A percentile compares a stretch with the other conserved stretches of the same genome.
These are phyloP conservation scores for Mirza zaza DNA, from an alignment of 2,113 vertebrate species.

Conservation along the genomic window DNA sequence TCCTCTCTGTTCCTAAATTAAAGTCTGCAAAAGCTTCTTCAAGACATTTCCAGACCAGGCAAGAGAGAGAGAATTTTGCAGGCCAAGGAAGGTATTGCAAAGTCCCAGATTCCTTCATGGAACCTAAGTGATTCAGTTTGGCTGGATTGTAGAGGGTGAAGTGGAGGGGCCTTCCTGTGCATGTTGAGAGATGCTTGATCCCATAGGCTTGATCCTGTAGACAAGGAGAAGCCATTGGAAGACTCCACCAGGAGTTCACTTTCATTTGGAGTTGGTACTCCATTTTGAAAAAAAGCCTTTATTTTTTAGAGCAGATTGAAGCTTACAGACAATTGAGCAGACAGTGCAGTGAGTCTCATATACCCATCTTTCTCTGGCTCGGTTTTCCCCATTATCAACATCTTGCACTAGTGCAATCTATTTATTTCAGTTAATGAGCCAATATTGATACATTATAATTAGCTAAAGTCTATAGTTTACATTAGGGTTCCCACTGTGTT, in stretches of 20 bases:
- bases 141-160: background rate
- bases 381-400: conserved; percentile 13
- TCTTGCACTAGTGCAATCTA: background rate
- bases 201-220: background rate
- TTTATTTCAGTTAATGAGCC: background rate
- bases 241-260: background rate
- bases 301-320: background rate
- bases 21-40: conserved; percentile 22
- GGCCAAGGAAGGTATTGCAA: background rate
- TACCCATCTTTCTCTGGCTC: background rate
- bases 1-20: background rate
- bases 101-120: background rate
- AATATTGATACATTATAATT: background rate
- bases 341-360: background rate
- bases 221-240: background rate
- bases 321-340: background rate
- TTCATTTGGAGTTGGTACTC: background rate
- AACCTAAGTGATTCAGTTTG: background rate
- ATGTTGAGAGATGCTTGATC: background rate
- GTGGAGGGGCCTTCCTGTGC: background rate
- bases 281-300: background rate
- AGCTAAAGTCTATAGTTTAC: background rate
- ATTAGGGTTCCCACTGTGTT: background rate
- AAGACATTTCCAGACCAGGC: background rate
- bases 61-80: background rate